Evolutionary conservation across 2,888 invertebrate genomes (phyloP), one percentile per base, ranked within the genome.

Genomic region (Melanostoma scalare): DNA sequence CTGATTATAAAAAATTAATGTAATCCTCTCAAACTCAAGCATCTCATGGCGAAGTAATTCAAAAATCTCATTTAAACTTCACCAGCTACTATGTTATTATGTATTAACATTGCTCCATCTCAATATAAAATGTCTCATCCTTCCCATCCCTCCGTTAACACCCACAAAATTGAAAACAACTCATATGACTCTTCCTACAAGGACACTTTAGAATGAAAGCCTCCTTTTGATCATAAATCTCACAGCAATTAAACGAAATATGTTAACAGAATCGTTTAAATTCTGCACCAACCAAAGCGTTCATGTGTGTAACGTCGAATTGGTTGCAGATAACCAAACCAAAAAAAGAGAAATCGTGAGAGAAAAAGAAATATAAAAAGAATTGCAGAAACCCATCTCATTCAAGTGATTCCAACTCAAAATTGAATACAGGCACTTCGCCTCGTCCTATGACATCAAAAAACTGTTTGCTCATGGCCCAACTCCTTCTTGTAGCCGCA

Each of bases 291-390:
- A 84, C 79, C 79, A 84, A 84, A 84, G 84, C 84, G 84, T 84
- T 84, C 84, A 84, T 79, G 84, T 84, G 84, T 84, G 79, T 79
- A 85, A 80, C 80, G 61, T 74, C 68, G 80, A 76, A 80, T 76
- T 72, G 75, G 73, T 35, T 56, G 74, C 44, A 8, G 58, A 56
- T 38, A 53, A 52, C 44, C 33, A 48, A 60, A 67, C 38, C 46
- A 50, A 53, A 60, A 65, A 50, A 9, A 33, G n/a, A 52, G 31
- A 33, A 56, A 69, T 42, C 20, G 20, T 20, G 20, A 20, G 35
- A 6, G 4, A 10, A 40, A 6, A 38, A 33, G 52, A 50, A 75
- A 65, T 53, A 50, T 31, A 20, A 44, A 52, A 55, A 30, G 46
- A 44, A 68, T 68, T 50, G n/a, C 20, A 38, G 50, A 67, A 61